These are phyloP conservation scores for Porites rus DNA, from an alignment of 92 coral and sea anemone genomes.

Conservation along the genomic window DNA sequence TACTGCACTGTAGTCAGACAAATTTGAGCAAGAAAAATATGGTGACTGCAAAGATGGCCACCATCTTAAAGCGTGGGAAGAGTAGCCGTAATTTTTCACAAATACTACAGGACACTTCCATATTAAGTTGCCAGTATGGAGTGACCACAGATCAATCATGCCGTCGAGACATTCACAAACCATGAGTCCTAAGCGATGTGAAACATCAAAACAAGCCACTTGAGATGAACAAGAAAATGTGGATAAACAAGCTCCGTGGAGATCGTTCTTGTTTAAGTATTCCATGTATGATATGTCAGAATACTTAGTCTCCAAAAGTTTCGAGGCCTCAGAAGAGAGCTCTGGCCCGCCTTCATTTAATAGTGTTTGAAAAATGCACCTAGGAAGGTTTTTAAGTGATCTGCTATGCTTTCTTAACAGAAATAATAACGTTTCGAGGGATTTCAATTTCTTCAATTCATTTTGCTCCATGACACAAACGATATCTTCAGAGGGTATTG, in stretches of 20 bases:
- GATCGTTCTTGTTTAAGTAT: background rate
- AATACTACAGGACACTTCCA: background rate
- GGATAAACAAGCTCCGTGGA: background rate
- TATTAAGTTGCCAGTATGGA: background rate
- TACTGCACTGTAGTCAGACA: no score
- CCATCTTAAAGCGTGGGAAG: no score
- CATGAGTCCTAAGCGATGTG: slow-evolving; percentile 1
- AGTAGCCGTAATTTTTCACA: background rate
- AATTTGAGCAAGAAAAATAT: no score
- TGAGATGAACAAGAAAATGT: background rate
- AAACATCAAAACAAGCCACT: slow-evolving; percentile 15
- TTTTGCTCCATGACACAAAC: background rate
- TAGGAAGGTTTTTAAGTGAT: background rate
- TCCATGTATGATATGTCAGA: background rate
- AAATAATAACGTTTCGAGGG: background rate
- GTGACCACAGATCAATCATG: background rate
- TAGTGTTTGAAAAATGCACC: background rate
- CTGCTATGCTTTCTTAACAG: background rate
- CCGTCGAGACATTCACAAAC: background rate
- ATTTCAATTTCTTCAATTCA: background rate
- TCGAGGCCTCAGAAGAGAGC: slow-evolving; percentile 3
- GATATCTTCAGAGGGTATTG: slow-evolving; percentile 9
- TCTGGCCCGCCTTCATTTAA: slow-evolving; percentile 26
- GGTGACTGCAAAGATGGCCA: no score
- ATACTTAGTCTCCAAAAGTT: background rate